Evolutionary conservation across 1,140 invertebrate genomes (phyloP), one percentile per base, ranked within the genome.

Genomic region (Drosophila asahinai): DNA sequence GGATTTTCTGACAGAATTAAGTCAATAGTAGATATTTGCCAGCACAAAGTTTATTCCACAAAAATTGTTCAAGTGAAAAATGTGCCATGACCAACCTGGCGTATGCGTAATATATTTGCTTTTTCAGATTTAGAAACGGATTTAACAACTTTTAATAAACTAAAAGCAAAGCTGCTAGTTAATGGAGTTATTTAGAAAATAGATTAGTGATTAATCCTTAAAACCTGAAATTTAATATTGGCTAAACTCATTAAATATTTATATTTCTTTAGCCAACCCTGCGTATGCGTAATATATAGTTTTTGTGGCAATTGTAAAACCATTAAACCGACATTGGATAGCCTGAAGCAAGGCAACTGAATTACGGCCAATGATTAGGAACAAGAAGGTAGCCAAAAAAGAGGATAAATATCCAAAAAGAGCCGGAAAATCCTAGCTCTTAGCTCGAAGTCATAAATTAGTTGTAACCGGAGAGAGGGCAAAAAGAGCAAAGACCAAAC

Each of bases 311-410:
- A 54, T 63, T 74, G 38, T 42, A 63, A 74, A 74, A 60, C 49
- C 72, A 45, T 76, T 77, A 66, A 59, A 22, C 33, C 19, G 47
- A 54, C 54, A 51, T 49, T 47, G 15, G 6, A 43, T 45, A 12
- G 36, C 55, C 43, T 17, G 12, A 30, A 40, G 27, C 47, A 63
- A 42, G 11, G 65, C 73, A 70, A 36, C 49, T 73, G 67, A 90
- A 64, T 82, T 81, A 89, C 81, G 67, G 65, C 66, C 55, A 70
- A 86, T 90, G 81, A 90, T 89, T 89, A 82, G 71, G 57, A 77
- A 60, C 49, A 63, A 43, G 45, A 54, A 36, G 47, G 45, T 27
- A 57, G 11, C 14, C 6, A 38, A 36, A 15, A 17, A 30, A 33
- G 38, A 61, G 49, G 15, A 38, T 42, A 36, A 54, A 74, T 57